Conservation (phyloP, 1,140 invertebrate species). For the Lineus longissimus region DNA sequence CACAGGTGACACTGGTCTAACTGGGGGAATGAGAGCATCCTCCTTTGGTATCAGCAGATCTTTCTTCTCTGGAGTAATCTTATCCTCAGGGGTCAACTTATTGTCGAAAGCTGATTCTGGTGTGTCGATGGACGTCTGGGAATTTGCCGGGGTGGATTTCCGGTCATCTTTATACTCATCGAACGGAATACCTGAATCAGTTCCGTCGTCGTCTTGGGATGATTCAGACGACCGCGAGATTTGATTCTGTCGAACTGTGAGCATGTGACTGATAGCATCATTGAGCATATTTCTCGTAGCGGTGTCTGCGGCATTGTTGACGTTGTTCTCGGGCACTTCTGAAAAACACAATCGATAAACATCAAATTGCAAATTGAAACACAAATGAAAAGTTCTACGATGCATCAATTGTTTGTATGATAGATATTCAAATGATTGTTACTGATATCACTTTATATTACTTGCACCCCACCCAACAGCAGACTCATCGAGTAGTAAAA, state of each 20-base stretch:
- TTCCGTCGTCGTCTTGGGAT: background rate
- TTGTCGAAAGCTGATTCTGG: background rate
- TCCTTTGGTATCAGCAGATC: too few species aligned
- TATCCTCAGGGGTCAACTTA: too few species aligned
- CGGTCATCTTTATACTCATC: background rate
- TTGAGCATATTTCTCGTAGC: conserved; percentile 34
- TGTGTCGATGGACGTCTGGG: background rate
- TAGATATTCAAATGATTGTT: too few species aligned
- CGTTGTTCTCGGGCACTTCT: conserved; percentile 13
- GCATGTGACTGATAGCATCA: conserved; percentile 42
- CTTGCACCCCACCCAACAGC: too few species aligned
- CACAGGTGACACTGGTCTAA: conserved; percentile 7
- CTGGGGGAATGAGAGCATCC: background rate
- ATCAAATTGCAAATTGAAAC: too few species aligned
- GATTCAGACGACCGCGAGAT: background rate
- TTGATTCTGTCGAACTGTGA: conserved; percentile 29
- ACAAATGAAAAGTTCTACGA: too few species aligned
- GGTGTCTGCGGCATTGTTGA: conserved; percentile 21
- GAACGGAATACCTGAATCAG: background rate
- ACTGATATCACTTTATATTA: too few species aligned
- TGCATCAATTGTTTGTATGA: too few species aligned
- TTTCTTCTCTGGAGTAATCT: too few species aligned
- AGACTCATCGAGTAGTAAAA: too few species aligned
- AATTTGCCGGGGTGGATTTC: conserved; percentile 8
- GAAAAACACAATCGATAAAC: background rate